A percentile compares a stretch with the other conserved stretches of the same genome.
Evolutionary conservation across 2,113 vertebrate species (phyloP).

Genomic region (Neofelis nebulosa): DNA sequence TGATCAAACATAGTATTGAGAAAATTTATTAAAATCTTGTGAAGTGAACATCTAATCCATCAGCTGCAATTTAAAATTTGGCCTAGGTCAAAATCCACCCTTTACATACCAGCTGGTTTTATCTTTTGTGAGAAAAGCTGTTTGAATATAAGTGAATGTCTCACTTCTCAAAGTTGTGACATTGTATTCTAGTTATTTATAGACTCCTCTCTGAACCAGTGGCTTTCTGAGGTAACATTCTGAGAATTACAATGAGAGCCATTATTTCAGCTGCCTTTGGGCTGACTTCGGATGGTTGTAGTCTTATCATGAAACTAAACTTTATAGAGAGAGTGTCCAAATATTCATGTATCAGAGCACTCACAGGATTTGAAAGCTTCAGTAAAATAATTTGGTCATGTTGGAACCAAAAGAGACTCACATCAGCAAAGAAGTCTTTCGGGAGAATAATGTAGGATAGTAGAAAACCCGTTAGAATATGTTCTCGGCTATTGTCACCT

Average conservation of each 20-base stretch:
- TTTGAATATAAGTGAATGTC: background rate
- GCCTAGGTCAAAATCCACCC: background rate
- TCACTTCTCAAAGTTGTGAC: background rate
- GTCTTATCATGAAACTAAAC: background rate
- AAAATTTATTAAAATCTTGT: background rate
- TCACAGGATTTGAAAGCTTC: background rate
- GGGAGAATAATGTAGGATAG: background rate
- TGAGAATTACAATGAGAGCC: background rate
- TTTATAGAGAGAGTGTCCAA: background rate
- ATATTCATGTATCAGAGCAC: background rate
- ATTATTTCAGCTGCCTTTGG: background rate
- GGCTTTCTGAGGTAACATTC: background rate
- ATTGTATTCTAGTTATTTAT: constrained; percentile 3
- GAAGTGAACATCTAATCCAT: background rate
- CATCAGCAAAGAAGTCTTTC: background rate
- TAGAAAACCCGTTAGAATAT: background rate
- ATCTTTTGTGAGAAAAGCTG: constrained; percentile 16
- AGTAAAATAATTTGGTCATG: background rate
- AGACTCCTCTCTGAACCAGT: background rate
- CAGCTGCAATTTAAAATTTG: background rate
- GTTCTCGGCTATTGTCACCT: background rate
- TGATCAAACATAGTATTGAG: background rate
- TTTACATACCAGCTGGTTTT: background rate
- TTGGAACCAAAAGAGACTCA: background rate
- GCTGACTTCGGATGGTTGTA: background rate